Evolutionary conservation across 2,113 vertebrate genomes (phyloP), one percentile per base, ranked within the genome.

Genomic region (Cavia porcellus): DNA sequence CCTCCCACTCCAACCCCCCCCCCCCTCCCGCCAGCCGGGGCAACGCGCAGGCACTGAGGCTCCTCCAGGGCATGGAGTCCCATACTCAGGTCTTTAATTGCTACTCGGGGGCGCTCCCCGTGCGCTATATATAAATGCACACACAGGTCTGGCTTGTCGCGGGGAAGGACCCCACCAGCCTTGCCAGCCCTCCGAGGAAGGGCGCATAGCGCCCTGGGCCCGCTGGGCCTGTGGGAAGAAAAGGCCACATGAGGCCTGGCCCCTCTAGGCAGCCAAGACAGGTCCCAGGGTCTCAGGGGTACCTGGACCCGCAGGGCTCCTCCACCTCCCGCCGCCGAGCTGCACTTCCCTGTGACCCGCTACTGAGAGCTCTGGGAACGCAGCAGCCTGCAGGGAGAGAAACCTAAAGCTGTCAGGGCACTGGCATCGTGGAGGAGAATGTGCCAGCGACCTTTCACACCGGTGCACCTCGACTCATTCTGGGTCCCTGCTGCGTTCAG

Each of bases 31-130:
- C 10, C 3, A 6, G 20, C 72, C 38, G 22, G 4, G 35, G 14
- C 45, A 25, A 14, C 75, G 57, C 83, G n/a, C 59, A 66, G 57
- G 68, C 66, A 77, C 74, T 3, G 32, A 91, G 72, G 35, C 72
- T 25, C 30, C 14, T 64, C 25, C 47, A 9, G 6, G 19, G 24
- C 28, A 19, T 62, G 22, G 66, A 93, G 86, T 80, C 83, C 86
- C 80, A 68, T 77, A 62, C 86, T 95, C 72, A 22, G 57, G 15
- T 84, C 89, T 97, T 98, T 97, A 98, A 96, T 97, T 32, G 61
- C 82, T 50, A 24, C 30, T 28, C 86, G 74, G 9, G 89, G 62
- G 47, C 20, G 61, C 22, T 62, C 61, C 80, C 66, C 24, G 2
- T 57, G 14, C 7, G 50, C 61, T 35, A 20, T 86, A 79, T 90